A percentile compares a stretch with the other conserved stretches of the same genome.
Conservation (phyloP, 2,888 invertebrate genomes). For the Labia minor region DNA sequence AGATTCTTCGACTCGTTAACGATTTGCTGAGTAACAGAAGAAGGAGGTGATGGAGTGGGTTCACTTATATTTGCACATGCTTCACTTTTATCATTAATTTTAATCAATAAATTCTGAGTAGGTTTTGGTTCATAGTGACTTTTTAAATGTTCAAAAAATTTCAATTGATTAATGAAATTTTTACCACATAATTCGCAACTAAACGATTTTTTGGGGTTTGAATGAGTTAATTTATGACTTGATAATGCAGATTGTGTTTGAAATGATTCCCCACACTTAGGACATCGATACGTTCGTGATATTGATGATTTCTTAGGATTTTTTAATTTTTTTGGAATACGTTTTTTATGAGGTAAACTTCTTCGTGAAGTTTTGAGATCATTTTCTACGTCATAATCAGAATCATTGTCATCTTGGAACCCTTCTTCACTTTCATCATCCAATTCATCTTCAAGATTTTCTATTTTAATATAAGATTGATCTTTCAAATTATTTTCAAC, state of each 20-base stretch:
- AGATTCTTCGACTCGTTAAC: background rate
- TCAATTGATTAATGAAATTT: slow-evolving; percentile 62
- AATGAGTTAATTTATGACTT: slow-evolving; percentile 29
- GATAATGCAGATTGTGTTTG: slow-evolving; percentile 33
- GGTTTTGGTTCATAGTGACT: slow-evolving; percentile 59
- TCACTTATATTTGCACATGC: background rate
- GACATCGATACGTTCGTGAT: slow-evolving; percentile 35
- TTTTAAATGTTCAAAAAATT: slow-evolving; percentile 77
- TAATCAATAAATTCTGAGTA: slow-evolving; percentile 3
- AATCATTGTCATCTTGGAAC: slow-evolving; percentile 34
- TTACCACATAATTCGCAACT: slow-evolving; percentile 72
- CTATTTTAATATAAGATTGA: slow-evolving; percentile 35
- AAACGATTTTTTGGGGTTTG: slow-evolving; percentile 35
- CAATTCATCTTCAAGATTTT: slow-evolving; percentile 31
- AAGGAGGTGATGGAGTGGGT: background rate
- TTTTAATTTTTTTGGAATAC: slow-evolving; percentile 66
- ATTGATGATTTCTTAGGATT: slow-evolving; percentile 32
- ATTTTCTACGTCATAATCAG: slow-evolving; percentile 39
- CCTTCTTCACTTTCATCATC: slow-evolving; percentile 27
- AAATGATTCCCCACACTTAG: slow-evolving; percentile 40
- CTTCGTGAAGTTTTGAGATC: slow-evolving; percentile 38
- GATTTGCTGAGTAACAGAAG: background rate
- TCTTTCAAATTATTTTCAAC: slow-evolving; percentile 29
- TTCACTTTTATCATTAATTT: background rate
- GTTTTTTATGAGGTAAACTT: slow-evolving; percentile 74